phyloP scores from a whole-genome alignment of 2,888 invertebrate genomes.

The Nematopogon swammerdamellus region DNA sequence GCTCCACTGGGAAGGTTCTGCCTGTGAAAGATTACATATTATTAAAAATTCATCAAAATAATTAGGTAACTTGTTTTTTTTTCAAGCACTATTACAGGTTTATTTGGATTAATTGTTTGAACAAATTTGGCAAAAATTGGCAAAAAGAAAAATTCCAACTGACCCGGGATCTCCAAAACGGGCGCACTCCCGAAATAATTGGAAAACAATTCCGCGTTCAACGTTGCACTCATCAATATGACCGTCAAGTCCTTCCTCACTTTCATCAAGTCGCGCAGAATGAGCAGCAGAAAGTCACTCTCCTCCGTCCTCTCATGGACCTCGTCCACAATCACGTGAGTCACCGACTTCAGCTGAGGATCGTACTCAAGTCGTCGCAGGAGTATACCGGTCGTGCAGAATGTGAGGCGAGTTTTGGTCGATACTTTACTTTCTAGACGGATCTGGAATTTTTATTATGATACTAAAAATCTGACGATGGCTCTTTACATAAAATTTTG shows the following conservation, averaged over 20 bases:
- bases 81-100: too few species aligned
- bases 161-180: constrained; percentile 75
- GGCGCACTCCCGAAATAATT: constrained; percentile 80
- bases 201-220: constrained; percentile 82
- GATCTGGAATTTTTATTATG: constrained; percentile 72
- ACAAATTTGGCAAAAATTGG: too few species aligned
- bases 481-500: too few species aligned
- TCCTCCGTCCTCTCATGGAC: constrained; percentile 91
- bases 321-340: constrained; percentile 87
- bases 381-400: constrained; percentile 92
- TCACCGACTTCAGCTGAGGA: constrained; percentile 68
- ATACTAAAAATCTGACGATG: too few species aligned
- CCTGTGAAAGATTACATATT: constrained; percentile 37
- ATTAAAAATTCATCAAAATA: too few species aligned
- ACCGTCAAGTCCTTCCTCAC: constrained; percentile 74
- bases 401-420: constrained; percentile 74
- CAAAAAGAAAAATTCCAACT: constrained; percentile 9
- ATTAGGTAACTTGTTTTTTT: too few species aligned
- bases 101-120: too few species aligned
- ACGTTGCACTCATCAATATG: constrained; percentile 90
- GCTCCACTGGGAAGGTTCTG: constrained; percentile 80
- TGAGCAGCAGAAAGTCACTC: constrained; percentile 84
- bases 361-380: constrained; percentile 80
- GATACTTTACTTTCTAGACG: constrained; percentile 77
- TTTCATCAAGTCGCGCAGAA: constrained; percentile 72